These are phyloP conservation scores for Epistrophe grossulariae DNA, from an alignment of 2,888 invertebrate genomes.

Conservation along the genomic window DNA sequence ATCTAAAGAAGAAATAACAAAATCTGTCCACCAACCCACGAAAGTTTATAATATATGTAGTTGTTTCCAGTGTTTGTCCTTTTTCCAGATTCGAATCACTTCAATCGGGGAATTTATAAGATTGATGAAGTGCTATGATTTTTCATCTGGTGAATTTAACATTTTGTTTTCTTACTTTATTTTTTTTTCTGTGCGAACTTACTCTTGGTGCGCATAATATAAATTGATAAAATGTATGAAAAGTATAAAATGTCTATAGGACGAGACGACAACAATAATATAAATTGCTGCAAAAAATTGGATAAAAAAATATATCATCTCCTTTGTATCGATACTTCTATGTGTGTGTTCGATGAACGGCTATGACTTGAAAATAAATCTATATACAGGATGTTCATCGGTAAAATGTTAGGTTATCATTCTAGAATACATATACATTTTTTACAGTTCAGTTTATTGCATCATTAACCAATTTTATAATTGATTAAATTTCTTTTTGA, in stretches of 20 bases:
- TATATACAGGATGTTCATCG: too few relatives aligned
- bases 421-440: too few relatives aligned
- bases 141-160: slow-evolving; percentile 46
- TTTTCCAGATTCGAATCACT: slow-evolving; percentile 17
- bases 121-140: slow-evolving; percentile 51
- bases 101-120: slow-evolving; percentile 37
- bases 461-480: too few relatives aligned
- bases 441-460: too few relatives aligned
- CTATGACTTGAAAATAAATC: neutral
- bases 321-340: neutral
- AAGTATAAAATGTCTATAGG: neutral
- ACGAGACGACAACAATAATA: slow-evolving; percentile 13
- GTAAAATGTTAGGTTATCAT: too few relatives aligned
- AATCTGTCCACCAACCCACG: neutral
- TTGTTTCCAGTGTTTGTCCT: neutral
- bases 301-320: neutral
- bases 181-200: neutral
- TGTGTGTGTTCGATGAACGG: neutral
- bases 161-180: too few relatives aligned
- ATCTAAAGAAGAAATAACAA: neutral
- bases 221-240: slow-evolving; percentile 16
- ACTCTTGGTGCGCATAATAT: slow-evolving; percentile 28
- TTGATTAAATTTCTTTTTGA: too few relatives aligned
- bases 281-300: slow-evolving; percentile 29
- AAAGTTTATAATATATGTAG: too few relatives aligned